Conservation (phyloP, 2,797 vertebrate species). For the Todus mexicanus region DNA sequence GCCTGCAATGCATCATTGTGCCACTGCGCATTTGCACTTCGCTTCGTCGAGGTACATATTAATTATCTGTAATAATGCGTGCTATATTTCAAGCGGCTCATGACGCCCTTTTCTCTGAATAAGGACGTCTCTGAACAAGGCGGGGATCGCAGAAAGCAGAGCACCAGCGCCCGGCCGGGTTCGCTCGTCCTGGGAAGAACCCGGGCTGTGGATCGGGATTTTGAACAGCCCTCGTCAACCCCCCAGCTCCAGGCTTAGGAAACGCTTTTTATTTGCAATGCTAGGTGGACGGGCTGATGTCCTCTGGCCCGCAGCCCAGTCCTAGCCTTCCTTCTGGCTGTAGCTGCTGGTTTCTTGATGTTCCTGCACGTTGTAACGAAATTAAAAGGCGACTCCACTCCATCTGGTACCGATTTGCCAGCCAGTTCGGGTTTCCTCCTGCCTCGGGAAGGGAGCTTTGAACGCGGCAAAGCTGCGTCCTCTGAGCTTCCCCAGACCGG, state of each 20-base stretch:
- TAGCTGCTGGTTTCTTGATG: background rate
- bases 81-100: background rate
- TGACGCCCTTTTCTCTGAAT: background rate
- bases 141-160: no score
- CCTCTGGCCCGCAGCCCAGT: background rate
- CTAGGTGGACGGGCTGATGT: background rate
- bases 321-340: background rate
- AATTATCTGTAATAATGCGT: background rate
- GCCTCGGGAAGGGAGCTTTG: conserved; percentile 2
- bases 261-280: background rate
- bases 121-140: accelerated
- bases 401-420: conserved; percentile 65
- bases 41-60: background rate
- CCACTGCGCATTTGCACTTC: background rate
- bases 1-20: background rate
- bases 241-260: background rate
- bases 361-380: background rate
- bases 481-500: background rate
- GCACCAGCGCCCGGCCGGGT: no score
- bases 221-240: no score
- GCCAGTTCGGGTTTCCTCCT: conserved; percentile 39
- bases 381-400: conserved; percentile 1
- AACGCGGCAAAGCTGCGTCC: conserved; percentile 3
- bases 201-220: background rate
- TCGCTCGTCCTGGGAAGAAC: background rate